These are phyloP conservation scores for Agrochola macilenta DNA, from an alignment of 2,888 invertebrate genomes.

Conservation along the genomic window DNA sequence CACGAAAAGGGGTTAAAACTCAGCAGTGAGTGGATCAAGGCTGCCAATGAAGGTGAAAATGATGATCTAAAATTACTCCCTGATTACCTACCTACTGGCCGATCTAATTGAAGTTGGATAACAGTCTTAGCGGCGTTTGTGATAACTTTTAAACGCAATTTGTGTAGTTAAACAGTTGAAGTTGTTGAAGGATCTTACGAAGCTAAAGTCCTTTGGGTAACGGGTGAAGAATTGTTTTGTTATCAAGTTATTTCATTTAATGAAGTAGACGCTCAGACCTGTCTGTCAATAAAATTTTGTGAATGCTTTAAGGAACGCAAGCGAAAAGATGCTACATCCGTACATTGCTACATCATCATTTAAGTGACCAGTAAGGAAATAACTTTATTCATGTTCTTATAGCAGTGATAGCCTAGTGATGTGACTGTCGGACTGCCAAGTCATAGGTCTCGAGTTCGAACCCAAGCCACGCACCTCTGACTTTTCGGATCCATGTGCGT, in stretches of 20 bases:
- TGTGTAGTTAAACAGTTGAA: slow-evolving; percentile 2
- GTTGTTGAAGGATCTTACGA: slow-evolving; percentile 15
- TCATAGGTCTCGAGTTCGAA: too few species aligned
- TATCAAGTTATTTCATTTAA: slow-evolving; percentile 1
- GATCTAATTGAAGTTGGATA: slow-evolving; percentile 8
- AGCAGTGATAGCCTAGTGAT: too few species aligned
- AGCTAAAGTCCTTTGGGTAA: neutral
- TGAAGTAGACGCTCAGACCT: neutral
- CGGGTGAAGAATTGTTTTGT: neutral
- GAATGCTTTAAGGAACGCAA: neutral
- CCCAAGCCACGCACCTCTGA: too few species aligned
- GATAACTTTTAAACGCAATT: slow-evolving; percentile 31
- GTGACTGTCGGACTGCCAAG: too few species aligned
- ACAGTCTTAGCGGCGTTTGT: slow-evolving; percentile 1
- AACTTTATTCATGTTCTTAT: neutral
- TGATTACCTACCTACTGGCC: neutral
- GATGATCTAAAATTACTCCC: neutral
- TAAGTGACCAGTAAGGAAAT: neutral
- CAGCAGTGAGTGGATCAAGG: neutral
- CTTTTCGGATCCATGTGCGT: too few species aligned
- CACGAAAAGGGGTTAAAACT: too few species aligned
- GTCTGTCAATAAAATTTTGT: neutral
- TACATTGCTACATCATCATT: neutral
- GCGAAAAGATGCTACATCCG: too few species aligned
- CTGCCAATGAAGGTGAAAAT: neutral